Base-by-base conservation (phyloP, 1,140 invertebrate genomes). In the Scaptomyza montana region DNA sequence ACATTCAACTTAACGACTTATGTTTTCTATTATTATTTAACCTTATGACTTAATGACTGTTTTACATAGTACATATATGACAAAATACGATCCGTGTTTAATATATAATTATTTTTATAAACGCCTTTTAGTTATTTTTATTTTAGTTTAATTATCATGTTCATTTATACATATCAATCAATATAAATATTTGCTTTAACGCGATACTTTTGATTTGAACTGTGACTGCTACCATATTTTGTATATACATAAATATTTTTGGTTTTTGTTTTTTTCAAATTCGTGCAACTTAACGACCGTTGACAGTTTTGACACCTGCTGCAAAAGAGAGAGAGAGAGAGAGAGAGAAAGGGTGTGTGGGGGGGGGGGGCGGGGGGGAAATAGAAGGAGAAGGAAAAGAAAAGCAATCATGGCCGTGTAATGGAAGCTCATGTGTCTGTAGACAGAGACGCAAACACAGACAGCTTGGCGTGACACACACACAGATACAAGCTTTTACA, bases 351-450 rank as follows among this genome's bases (percentile, higher is more conserved):
- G n/a, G n/a, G n/a, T n/a, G n/a, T n/a, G n/a, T n/a, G n/a, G n/a
- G n/a, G n/a, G n/a, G n/a, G n/a, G n/a, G n/a, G n/a, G n/a, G n/a
- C n/a, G n/a, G n/a, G n/a, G n/a, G 16, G 16, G 16, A 16, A 16
- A 16, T 1, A 16, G 0, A 36, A 36, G 9, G 33, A 36, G 33
- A 36, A 36, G 33, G 33, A 4, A 12, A 43, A 41, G 46, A 74
- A 43, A 87, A 79, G 82, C 84, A 87, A 89, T 87, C 82, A 89
- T 86, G 82, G 84, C 62, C 68, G 72, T 86, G 82, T 86, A 82
- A 86, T 86, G 82, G 78, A 87, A 82, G 84, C 82, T 82, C 84
- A 73, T 87, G 76, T 87, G 78, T 86, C 71, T 87, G 78, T 87
- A 87, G 82, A 87, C 82, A 87, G 65, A 72, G 75, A 66, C 62